Conservation (phyloP, 1,140 invertebrate species). For the Drosophila rufa region DNA sequence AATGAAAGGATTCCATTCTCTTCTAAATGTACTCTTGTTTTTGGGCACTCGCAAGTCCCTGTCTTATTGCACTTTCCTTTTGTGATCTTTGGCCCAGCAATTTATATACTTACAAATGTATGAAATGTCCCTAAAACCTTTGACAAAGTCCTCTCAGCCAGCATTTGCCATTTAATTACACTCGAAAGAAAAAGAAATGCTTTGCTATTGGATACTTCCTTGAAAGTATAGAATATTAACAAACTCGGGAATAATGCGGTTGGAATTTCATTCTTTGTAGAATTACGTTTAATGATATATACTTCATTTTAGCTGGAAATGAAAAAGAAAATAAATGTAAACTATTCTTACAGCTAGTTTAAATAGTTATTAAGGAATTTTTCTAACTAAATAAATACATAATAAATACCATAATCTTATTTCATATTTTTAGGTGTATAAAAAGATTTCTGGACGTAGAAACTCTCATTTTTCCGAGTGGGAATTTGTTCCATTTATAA, state of each 20-base stretch:
- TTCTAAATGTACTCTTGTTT: slow-evolving; percentile 1
- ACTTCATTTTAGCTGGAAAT: too few relatives aligned
- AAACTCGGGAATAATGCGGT: too few relatives aligned
- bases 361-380: too few relatives aligned
- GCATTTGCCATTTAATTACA: slow-evolving; percentile 35
- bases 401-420: too few relatives aligned
- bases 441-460: background rate
- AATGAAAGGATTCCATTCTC: slow-evolving; percentile 17
- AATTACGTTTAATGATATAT: too few relatives aligned
- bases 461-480: slow-evolving; percentile 9
- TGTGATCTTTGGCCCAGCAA: slow-evolving; percentile 19
- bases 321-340: too few relatives aligned
- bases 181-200: background rate
- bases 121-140: slow-evolving; percentile 30
- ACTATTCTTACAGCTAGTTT: too few relatives aligned
- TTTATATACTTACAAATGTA: slow-evolving; percentile 29
- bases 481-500: slow-evolving; percentile 34
- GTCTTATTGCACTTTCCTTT: slow-evolving; percentile 24
- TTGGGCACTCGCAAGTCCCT: background rate
- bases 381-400: too few relatives aligned
- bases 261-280: too few relatives aligned
- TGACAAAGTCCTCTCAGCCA: slow-evolving; percentile 6
- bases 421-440: too few relatives aligned
- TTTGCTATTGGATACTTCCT: too few relatives aligned
- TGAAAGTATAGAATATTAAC: too few relatives aligned